Percentiles rank a stretch among this genome's conserved stretches.
Evolutionary conservation across 1,140 invertebrate genomes (phyloP).

Genomic region (Eriosoma lanigerum): DNA sequence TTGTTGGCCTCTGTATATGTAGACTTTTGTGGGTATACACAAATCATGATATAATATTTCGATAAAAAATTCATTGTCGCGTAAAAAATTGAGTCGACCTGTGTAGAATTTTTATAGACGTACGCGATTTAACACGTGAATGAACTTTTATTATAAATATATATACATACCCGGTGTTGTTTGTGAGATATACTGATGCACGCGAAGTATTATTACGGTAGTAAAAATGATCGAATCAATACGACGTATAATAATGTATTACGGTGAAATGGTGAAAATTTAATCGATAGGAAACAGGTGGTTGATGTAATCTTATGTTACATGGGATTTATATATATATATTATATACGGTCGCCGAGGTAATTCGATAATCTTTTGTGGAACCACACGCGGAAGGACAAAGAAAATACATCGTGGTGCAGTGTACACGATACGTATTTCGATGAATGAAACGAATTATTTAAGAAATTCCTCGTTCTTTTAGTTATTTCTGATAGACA

Average conservation of each 20-base stretch:
- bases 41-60: too few species aligned
- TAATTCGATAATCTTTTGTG: constrained; percentile 20
- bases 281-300: not conserved
- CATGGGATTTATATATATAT: not conserved
- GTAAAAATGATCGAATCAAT: constrained; percentile 1
- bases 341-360: not conserved
- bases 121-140: too few species aligned
- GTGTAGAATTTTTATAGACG: not conserved
- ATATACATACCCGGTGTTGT: not conserved
- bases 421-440: not conserved
- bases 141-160: not conserved
- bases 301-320: constrained; percentile 16
- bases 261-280: too few species aligned
- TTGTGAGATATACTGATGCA: not conserved
- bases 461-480: not conserved
- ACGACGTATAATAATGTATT: too few species aligned
- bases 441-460: not conserved
- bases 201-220: too few species aligned
- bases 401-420: not conserved
- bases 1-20: not conserved
- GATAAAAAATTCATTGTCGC: not conserved
- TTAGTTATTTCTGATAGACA: too few species aligned
- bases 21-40: constrained; percentile 16
- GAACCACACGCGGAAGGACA: not conserved
- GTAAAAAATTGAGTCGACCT: not conserved